phyloP scores from a whole-genome alignment of 2,797 vertebrate genomes.

The Arctocebus calabarensis region DNA sequence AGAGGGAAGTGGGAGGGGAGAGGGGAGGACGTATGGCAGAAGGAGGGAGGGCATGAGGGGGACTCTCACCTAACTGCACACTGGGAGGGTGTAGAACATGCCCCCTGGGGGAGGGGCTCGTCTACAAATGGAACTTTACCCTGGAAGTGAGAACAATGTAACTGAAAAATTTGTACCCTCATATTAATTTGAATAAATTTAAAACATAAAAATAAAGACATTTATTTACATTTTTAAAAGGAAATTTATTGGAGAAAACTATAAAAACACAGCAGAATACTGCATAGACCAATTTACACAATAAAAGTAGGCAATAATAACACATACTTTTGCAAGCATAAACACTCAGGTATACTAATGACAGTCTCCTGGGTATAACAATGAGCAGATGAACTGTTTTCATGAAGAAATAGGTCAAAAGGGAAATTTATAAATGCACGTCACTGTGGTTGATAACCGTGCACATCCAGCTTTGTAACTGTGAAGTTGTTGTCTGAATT shows the following conservation, averaged over 20 bases:
- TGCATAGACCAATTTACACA: neutral
- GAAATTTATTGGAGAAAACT: neutral
- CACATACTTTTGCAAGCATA: neutral
- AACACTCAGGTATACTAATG: neutral
- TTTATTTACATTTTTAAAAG: neutral
- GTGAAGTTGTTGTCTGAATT: neutral
- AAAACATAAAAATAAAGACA: neutral
- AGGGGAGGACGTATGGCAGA: too few species aligned
- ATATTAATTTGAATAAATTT: too few species aligned
- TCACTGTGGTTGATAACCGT: neutral
- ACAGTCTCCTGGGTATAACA: neutral
- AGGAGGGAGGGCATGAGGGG: too few species aligned
- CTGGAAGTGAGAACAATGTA: too few species aligned
- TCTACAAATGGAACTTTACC: too few species aligned
- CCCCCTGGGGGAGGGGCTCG: too few species aligned
- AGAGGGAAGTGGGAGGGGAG: too few species aligned
- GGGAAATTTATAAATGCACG: neutral
- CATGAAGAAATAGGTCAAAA: neutral
- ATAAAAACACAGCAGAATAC: neutral
- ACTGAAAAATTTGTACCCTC: too few species aligned
- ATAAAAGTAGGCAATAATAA: neutral
- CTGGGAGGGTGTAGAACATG: too few species aligned
- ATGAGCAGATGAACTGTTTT: neutral
- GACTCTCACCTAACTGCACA: too few species aligned
- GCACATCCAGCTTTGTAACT: neutral